Conservation (phyloP, 2,888 invertebrate species). For the Cephus rjabovi region DNA sequence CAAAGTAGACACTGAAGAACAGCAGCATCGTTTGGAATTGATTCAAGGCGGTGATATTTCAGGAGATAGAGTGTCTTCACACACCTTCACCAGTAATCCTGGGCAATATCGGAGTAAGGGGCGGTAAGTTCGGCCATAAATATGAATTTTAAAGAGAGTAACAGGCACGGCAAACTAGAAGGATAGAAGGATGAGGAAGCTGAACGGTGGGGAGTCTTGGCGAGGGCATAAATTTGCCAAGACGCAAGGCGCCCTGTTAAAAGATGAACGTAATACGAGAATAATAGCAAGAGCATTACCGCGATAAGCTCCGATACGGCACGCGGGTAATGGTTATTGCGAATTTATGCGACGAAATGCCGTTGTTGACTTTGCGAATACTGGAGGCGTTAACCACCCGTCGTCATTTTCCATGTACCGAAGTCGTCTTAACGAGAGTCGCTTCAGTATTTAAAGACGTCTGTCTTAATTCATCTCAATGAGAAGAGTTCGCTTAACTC, state of each 20-base stretch:
- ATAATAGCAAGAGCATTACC: not conserved
- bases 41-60: not conserved
- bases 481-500: not conserved
- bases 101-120: not conserved
- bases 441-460: not conserved
- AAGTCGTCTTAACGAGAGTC: not conserved
- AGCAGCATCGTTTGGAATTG: not conserved
- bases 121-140: not conserved
- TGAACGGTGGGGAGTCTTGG: not conserved
- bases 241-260: not conserved
- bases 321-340: conserved; percentile 2
- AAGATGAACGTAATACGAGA: conserved; percentile 6
- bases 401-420: not conserved
- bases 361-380: not conserved
- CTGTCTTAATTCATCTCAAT: not conserved
- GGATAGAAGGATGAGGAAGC: not conserved
- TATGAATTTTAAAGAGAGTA: conserved; percentile 5
- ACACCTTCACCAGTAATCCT: not conserved
- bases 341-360: conserved; percentile 2
- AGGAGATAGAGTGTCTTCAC: not conserved
- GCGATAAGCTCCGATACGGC: conserved; percentile 3
- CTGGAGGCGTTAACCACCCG: not conserved
- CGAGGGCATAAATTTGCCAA: conserved; percentile 6
- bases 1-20: not conserved
- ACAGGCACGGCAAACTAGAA: not conserved